A percentile compares a stretch with the other conserved stretches of the same genome.
phyloP scores from a whole-genome alignment of 2,888 invertebrate species.

The Odontocerum albicorne region DNA sequence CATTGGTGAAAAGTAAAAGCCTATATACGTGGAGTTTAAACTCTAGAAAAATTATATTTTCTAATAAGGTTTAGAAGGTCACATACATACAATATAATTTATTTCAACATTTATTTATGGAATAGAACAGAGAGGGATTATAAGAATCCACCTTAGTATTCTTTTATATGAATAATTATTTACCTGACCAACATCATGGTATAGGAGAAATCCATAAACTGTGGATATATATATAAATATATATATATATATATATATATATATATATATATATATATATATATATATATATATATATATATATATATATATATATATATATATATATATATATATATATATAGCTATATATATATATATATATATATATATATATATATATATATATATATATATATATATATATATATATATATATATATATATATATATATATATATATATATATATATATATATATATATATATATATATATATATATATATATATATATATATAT shows the following conservation, averaged over 20 bases:
- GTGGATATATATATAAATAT: constrained; percentile 18
- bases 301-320: background rate
- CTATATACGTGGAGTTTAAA: too few species aligned
- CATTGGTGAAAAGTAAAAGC: too few species aligned
- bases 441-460: background rate
- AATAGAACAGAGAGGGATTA: too few species aligned
- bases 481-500: too few species aligned
- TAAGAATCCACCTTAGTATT: too few species aligned
- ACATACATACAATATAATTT: too few species aligned
- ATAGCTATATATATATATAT: background rate
- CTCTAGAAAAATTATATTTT: too few species aligned
- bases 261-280: constrained; percentile 22
- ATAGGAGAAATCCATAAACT: too few species aligned
- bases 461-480: background rate
- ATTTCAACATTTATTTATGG: too few species aligned
- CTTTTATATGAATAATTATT: too few species aligned
- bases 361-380: background rate
- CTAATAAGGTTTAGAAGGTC: too few species aligned
- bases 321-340: background rate
- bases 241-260: constrained; percentile 31
- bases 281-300: background rate
- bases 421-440: background rate
- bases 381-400: background rate
- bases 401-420: background rate
- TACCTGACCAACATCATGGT: too few species aligned